These are phyloP conservation scores for Leucania comma DNA, from an alignment of 2,888 invertebrate genomes.

Conservation along the genomic window DNA sequence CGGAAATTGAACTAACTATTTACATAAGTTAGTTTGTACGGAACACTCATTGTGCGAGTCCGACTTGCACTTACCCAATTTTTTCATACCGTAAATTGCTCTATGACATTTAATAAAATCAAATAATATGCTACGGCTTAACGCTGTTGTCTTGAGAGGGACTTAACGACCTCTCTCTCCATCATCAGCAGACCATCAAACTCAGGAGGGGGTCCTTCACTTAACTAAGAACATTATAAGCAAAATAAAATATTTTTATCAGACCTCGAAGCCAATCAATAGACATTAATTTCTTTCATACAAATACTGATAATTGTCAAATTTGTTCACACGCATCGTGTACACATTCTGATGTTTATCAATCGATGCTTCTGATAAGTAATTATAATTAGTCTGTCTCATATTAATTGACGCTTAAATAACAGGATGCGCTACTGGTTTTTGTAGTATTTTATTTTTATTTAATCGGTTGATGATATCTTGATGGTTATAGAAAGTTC, in stretches of 20 bases:
- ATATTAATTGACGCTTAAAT: conserved; percentile 54
- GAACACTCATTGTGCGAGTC: too few relatives aligned
- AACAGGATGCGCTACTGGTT: conserved; percentile 65
- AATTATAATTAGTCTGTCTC: conserved; percentile 56
- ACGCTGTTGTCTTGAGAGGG: too few relatives aligned
- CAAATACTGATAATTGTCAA: conserved; percentile 49
- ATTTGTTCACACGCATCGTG: conserved; percentile 59
- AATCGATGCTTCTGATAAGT: conserved; percentile 47
- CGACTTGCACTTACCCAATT: too few relatives aligned
- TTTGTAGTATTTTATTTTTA: conserved; percentile 34
- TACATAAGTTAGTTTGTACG: too few relatives aligned
- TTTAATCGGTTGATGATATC: conserved; percentile 36
- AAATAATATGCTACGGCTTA: too few relatives aligned
- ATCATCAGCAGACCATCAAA: neutral
- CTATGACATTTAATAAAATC: too few relatives aligned
- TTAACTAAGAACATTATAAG: neutral
- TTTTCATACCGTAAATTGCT: too few relatives aligned
- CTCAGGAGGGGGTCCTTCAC: neutral
- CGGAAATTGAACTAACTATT: too few relatives aligned
- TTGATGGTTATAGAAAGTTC: conserved; percentile 24
- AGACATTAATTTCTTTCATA: conserved; percentile 30
- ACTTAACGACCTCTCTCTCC: too few relatives aligned
- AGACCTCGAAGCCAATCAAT: conserved; percentile 3
- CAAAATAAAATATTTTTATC: conserved; percentile 16
- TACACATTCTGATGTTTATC: conserved; percentile 53